Evolutionary conservation across 2,797 vertebrate species (phyloP).

Genomic region (Dendrocincla tyrannina): DNA sequence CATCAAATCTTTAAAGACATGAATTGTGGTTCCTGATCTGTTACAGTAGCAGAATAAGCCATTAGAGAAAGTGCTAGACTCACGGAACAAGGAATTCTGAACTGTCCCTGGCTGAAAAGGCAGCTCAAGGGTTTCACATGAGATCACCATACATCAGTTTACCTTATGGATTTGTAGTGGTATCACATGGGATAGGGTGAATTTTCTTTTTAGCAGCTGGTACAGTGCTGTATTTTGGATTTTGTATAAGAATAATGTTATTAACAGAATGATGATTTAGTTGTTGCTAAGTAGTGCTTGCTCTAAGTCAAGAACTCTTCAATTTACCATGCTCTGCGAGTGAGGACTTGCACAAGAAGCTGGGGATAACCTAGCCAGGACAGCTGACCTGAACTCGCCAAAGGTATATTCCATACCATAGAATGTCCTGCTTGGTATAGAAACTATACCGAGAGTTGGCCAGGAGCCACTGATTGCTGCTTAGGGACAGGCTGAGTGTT

Average conservation of each 20-base stretch:
- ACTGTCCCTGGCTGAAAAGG: neutral
- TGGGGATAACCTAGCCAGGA: neutral
- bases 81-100: neutral
- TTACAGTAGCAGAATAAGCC: neutral
- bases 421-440: neutral
- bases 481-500: neutral
- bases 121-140: neutral
- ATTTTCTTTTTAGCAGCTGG: neutral
- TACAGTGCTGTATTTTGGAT: neutral
- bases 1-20: neutral
- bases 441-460: neutral
- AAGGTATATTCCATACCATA: neutral
- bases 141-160: neutral
- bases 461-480: neutral
- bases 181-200: neutral
- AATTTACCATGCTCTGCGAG: neutral
- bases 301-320: neutral
- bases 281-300: neutral
- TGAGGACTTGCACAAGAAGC: neutral
- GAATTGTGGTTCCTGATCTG: neutral
- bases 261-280: neutral
- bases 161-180: neutral
- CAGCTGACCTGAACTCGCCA: neutral
- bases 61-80: neutral
- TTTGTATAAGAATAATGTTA: neutral